Percentiles rank a stretch among this genome's conserved stretches.
phyloP scores from a whole-genome alignment of 2,113 vertebrate species.

The Clarias magur region DNA sequence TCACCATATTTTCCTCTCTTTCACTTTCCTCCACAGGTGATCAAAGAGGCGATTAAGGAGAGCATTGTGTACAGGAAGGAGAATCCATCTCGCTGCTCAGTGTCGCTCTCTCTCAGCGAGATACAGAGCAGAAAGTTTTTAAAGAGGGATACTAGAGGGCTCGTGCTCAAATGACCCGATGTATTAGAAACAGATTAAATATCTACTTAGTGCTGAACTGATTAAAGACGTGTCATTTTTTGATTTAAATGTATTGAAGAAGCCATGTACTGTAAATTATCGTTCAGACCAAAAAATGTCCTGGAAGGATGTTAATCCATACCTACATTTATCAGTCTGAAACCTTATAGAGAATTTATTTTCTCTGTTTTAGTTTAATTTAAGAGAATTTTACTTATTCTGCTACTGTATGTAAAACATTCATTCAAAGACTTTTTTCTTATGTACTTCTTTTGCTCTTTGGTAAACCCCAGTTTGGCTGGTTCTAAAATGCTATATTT shows the following conservation, averaged over 20 bases:
- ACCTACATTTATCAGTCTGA: not conserved
- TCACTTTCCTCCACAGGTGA: conserved; percentile 72
- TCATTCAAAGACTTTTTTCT: not conserved
- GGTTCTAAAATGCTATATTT: not conserved
- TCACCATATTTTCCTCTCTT: not conserved
- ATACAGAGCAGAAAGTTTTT: conserved; percentile 83
- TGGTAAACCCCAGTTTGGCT: not conserved
- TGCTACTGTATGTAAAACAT: conserved; percentile 48
- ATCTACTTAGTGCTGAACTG: not conserved
- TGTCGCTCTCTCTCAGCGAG: conserved; percentile 83
- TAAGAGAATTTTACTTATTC: conserved; percentile 43
- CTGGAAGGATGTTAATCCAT: not conserved
- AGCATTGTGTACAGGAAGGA: conserved; percentile 84
- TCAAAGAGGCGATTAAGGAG: conserved; percentile 86
- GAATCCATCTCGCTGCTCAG: conserved; percentile 77
- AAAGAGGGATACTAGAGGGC: conserved; percentile 73
- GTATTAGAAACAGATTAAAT: conserved; percentile 2
- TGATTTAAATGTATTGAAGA: not conserved
- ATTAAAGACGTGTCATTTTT: not conserved
- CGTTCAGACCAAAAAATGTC: not conserved
- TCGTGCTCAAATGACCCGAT: conserved; percentile 58
- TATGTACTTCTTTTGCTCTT: not conserved
- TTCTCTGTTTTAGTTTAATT: conserved; percentile 50
- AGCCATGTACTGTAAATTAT: not conserved
- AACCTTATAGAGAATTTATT: not conserved